These are phyloP conservation scores for Rhagium mordax DNA, from an alignment of 2,888 invertebrate species.

Conservation along the genomic window DNA sequence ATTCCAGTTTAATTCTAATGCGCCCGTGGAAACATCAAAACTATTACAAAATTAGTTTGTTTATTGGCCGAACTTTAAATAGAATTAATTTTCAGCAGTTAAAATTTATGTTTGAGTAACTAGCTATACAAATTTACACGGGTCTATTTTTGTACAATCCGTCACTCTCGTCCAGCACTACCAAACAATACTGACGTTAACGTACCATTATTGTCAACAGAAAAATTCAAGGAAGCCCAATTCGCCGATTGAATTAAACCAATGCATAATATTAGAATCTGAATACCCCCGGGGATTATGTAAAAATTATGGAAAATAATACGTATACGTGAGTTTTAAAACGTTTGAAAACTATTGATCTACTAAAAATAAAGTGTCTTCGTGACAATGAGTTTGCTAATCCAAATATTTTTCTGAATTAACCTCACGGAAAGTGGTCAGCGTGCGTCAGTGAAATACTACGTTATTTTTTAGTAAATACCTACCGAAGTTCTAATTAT, in stretches of 20 bases:
- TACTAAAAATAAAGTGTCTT: neutral
- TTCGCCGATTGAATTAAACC: too few relatives aligned
- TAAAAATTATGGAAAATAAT: neutral
- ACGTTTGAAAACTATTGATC: neutral
- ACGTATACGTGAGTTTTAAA: neutral
- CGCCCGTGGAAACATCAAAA: neutral
- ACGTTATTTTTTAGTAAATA: neutral
- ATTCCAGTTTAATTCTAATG: neutral
- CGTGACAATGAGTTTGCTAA: neutral
- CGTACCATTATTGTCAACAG: conserved; percentile 28
- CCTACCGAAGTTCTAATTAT: too few relatives aligned
- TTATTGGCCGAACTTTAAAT: conserved; percentile 42
- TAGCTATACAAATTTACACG: conserved; percentile 49
- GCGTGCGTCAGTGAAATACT: neutral
- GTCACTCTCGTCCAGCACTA: conserved; percentile 43
- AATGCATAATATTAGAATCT: neutral
- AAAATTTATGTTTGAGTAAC: conserved; percentile 46
- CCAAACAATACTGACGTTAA: conserved; percentile 30
- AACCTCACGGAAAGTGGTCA: neutral
- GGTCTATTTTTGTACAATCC: conserved; percentile 54
- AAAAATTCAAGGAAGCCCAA: neutral
- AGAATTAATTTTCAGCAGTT: conserved; percentile 43
- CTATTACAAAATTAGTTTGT: conserved; percentile 40
- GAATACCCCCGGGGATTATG: neutral
- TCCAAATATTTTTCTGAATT: neutral